Evolutionary conservation across 1,140 invertebrate species (phyloP), one percentile per base, ranked within the genome.

Genomic region (Drosophila repleta): DNA sequence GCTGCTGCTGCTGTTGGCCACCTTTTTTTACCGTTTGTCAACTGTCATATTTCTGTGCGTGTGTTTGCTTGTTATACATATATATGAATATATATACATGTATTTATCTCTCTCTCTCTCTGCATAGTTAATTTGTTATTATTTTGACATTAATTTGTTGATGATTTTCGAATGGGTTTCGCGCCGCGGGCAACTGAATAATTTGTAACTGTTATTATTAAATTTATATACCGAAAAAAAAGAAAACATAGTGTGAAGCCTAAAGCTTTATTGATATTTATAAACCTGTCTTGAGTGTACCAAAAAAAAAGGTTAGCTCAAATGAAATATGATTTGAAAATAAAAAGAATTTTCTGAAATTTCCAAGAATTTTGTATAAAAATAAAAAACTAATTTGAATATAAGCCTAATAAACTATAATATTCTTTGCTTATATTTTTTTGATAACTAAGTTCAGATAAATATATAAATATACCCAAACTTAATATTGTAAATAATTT

Each of bases 91-190:
- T 35, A 35, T 35, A 29, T 10, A 29, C 29, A 29, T 29, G 8
- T 29, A 29, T 0, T 29, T 29, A 29, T 29, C 29, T 29, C 29
- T 7, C 29, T 29, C 29, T 7, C 29, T 26, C 24, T 26, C 24
- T 26, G 4, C 3, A 4, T 29, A 62, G 72, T 78, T 79, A 84
- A 84, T 84, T 85, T 84, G 80, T 84, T 84, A 67, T 76, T 84
- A 80, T 79, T 85, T 84, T 69, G 72, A 79, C 72, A 79, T 84
- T 69, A 67, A 79, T 79, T 84, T 76, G 60, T 67, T 74, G 76
- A 79, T 79, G 76, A 84, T 84, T 79, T 76, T 68, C 39, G 18
- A 77, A 79, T 77, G 53, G 43, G 46, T 32, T 15, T 39, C 13
- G 39, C 13, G 49, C 65, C 37, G 37, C 39, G 60, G 58, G 41